Evolutionary conservation across 35 echinoderm and acorn worm species (phyloP).

Genomic region (Ophioderma brevispina): DNA sequence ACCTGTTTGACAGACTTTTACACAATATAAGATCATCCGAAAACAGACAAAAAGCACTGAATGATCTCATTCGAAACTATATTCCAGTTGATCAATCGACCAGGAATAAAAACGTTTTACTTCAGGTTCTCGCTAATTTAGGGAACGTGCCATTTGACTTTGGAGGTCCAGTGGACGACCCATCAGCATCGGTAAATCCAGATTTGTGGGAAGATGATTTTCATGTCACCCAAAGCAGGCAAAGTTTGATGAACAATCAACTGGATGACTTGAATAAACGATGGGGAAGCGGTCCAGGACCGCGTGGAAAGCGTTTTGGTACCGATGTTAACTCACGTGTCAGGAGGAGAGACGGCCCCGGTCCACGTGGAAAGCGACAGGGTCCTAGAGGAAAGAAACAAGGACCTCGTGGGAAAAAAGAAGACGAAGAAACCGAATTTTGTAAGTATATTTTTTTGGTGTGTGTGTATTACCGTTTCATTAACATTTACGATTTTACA

Average conservation of each 20-base stretch:
- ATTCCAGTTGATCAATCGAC: background rate
- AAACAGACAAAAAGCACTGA: background rate
- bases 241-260: background rate
- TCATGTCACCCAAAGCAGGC: background rate
- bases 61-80: background rate
- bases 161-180: background rate
- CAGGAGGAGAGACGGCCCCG: background rate
- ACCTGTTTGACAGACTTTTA: background rate
- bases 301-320: background rate
- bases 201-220: background rate
- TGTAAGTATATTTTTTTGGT: conserved; percentile 1
- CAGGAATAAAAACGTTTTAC: background rate
- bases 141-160: background rate
- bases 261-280: background rate
- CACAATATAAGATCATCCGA: background rate
- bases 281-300: background rate
- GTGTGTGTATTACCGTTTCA: no score
- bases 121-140: background rate
- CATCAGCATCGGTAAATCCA: background rate
- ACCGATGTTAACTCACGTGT: background rate
- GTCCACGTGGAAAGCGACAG: background rate
- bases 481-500: no score
- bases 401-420: background rate
- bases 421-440: background rate
- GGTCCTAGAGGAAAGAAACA: background rate